Evolutionary conservation across 1,140 invertebrate genomes (phyloP), one percentile per base, ranked within the genome.

Genomic region (Sipha flava): DNA sequence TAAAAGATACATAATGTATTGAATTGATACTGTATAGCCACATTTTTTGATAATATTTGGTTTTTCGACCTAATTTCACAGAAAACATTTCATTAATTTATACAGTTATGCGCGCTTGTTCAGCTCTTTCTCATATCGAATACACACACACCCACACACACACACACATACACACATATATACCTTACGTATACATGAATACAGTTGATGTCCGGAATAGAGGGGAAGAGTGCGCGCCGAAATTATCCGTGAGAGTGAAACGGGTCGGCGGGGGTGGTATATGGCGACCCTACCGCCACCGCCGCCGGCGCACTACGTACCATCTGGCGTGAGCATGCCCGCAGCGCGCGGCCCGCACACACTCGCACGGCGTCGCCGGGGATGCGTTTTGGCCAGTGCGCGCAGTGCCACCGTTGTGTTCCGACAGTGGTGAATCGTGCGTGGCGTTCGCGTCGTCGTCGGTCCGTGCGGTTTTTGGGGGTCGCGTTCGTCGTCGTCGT

Each of bases 301-400:
- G 45, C 52, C 73, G 43, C 73, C 52, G 73, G 40, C 73, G 73
- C 73, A 59, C 49, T 77, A 54, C 47, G 49, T 54, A 14, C 47
- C 73, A 77, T 54, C 47, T 54, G 73, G 73, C 73, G 49, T 57
- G 73, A 77, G 73, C 73, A 59, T 77, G 52, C 73, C 49, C 73
- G 72, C 72, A 26, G 66, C 64, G 40, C 37, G 18, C 3, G 49
- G 34, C 73, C 21, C 31, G 34, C 34, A 9, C 29, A 77, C 34
- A 26, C 31, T 4, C 49, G n/a, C 73, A 37, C 49, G 21, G 21
- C 16, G 29, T 40, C 18, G 45, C 77, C 26, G 29, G 77, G 57
- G 77, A 64, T 79, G 77, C 12, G 45, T 49, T 66, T 79, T 7
- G 47, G 34, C 45, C 59, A 7, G 49, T 45, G 72, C 72, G 54